Conservation (phyloP, 2,797 vertebrate genomes). For the Alca torda region DNA sequence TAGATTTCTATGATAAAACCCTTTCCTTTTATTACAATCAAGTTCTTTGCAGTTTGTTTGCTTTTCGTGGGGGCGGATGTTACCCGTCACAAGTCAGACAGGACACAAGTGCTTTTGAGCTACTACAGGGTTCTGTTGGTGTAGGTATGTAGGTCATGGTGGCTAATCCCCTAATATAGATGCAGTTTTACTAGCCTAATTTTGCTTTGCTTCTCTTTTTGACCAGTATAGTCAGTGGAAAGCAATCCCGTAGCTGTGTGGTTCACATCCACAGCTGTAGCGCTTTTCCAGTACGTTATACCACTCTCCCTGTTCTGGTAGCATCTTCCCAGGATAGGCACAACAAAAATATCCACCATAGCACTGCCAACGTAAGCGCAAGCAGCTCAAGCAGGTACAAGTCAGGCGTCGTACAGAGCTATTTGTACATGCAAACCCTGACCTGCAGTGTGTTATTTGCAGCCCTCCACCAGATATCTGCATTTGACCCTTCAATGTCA, state of each 20-base stretch:
- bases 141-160: neutral
- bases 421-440: conserved; percentile 33
- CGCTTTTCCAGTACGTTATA: rapidly evolving
- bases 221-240: neutral
- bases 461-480: conserved; percentile 44
- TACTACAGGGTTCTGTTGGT: conserved; percentile 22
- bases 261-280: neutral
- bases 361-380: neutral
- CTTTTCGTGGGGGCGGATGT: neutral
- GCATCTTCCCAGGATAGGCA: neutral
- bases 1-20: neutral
- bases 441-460: conserved; percentile 38
- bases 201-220: neutral
- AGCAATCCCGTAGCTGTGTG: neutral
- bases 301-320: neutral
- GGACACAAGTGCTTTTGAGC: conserved; percentile 29
- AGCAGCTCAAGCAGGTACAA: neutral
- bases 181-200: neutral
- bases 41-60: conserved; percentile 2
- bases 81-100: neutral
- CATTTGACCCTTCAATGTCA: conserved; percentile 67
- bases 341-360: neutral
- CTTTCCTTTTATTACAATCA: neutral
- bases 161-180: neutral
- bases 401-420: neutral